Evolutionary conservation across 37 sponge, comb jelly and placozoan species (phyloP), one percentile per base, ranked within the genome.

Genomic region (Amphimedon queenslandica): DNA sequence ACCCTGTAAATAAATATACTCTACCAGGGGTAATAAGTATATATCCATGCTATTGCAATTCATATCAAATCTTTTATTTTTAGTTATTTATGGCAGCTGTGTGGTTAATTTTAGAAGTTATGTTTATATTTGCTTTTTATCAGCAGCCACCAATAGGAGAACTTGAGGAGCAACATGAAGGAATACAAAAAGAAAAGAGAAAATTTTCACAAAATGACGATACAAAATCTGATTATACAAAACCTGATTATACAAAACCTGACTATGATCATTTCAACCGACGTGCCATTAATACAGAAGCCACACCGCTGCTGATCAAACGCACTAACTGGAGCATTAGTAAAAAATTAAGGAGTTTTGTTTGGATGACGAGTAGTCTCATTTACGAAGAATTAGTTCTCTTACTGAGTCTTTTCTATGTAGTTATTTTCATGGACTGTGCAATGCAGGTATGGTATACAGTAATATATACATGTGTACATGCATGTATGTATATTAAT

Each of bases 31-130:
- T 88, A 47, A 76, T 58, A 32, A 29, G 16, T 28, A 20, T 18
- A 40, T 72, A 29, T 47, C 8, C 13, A 47, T 13, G 13, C 10
- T n/a, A n/a, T n/a, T n/a, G n/a, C n/a, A n/a, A n/a, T n/a, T n/a
- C n/a, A n/a, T n/a, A n/a, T n/a, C n/a, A n/a, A n/a, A n/a, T n/a
- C n/a, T n/a, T 41, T 6, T 70, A 23, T 32, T 18, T 77, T 25
- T 68, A 89, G 88, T 55, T 57, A 4, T 72, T 92, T 33, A 92
- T 92, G 93, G 47, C 66, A 0, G 16, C 77, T 27, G 63, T 92
- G 40, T 92, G 88, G 89, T 4, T 70, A 1, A 27, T 84, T 0
- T 25, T 88, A 37, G 89, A 92, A 56, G n/a, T 88, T 4, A 63
- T 84, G 70, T 78, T 88, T 61, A 23, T 92, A 0, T 66, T 92